Percentiles rank a stretch among this genome's conserved stretches.
phyloP scores from a whole-genome alignment of 1,140 invertebrate genomes.

The Sminthurides bifidus region DNA sequence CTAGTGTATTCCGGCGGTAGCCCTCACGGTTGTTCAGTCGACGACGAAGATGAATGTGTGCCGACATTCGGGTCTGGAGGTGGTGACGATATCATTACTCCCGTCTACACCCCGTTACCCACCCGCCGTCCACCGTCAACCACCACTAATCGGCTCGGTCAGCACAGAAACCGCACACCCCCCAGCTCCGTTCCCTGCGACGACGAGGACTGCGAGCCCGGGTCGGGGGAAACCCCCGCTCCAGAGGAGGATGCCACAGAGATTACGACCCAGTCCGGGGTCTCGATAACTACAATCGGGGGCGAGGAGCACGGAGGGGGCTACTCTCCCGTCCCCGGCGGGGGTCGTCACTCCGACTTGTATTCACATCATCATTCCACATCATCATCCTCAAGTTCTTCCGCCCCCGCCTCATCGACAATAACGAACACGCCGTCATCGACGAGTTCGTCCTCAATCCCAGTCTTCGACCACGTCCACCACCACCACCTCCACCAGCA shows the following conservation, averaged over 20 bases:
- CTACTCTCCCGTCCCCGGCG: neutral
- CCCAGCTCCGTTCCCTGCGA: conserved; percentile 35
- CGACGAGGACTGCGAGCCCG: conserved; percentile 45
- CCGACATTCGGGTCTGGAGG: conserved; percentile 61
- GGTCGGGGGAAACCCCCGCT: conserved; percentile 17
- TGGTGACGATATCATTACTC: conserved; percentile 73
- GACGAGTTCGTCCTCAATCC: conserved; percentile 22
- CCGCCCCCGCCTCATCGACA: conserved; percentile 1
- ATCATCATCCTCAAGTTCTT: conserved; percentile 11
- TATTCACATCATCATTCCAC: conserved; percentile 18
- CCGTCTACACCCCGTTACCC: conserved; percentile 75
- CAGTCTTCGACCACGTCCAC: conserved; percentile 9
- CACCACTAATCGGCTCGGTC: conserved; percentile 33
- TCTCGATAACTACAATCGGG: conserved; percentile 6
- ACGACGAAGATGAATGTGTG: conserved; percentile 75
- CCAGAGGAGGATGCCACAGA: conserved; percentile 31
- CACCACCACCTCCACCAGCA: conserved; percentile 21
- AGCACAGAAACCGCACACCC: conserved; percentile 17
- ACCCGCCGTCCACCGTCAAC: conserved; percentile 45
- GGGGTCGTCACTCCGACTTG: neutral
- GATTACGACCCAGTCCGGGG: neutral
- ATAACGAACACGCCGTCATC: conserved; percentile 8
- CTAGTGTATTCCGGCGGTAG: conserved; percentile 78
- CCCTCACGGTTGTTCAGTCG: conserved; percentile 56
- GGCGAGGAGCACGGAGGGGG: neutral